Percentiles rank a stretch among this genome's conserved stretches.
These are phyloP conservation scores for Tenthredo notha DNA, from an alignment of 2,888 invertebrate genomes.

Conservation along the genomic window DNA sequence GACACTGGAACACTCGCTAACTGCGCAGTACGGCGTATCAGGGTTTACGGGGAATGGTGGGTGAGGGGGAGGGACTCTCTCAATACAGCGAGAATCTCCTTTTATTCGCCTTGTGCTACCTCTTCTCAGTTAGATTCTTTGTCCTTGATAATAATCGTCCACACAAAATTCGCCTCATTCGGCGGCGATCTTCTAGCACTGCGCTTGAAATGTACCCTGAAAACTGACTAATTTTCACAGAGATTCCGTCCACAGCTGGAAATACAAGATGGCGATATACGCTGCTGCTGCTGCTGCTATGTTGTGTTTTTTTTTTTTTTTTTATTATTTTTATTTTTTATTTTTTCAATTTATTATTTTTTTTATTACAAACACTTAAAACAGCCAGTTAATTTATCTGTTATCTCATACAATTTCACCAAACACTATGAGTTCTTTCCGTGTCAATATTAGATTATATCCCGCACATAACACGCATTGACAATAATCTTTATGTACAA, in stretches of 20 bases:
- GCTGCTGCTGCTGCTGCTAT: constrained; percentile 41
- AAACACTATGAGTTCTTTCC: constrained; percentile 30
- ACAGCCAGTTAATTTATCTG: constrained; percentile 40
- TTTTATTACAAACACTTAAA: constrained; percentile 47
- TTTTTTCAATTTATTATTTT: no score
- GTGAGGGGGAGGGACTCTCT: constrained; percentile 31
- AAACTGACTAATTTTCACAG: constrained; percentile 43
- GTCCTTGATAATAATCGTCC: constrained; percentile 49
- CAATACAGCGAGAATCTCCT: constrained; percentile 40
- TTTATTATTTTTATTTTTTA: not conserved
- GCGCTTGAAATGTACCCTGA: constrained; percentile 29
- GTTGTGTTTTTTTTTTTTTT: constrained; percentile 65
- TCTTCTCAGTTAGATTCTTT: constrained; percentile 36
- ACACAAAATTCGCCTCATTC: constrained; percentile 48
- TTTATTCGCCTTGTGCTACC: constrained; percentile 50
- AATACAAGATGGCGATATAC: constrained; percentile 69
- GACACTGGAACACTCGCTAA: constrained; percentile 51
- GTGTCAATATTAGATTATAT: constrained; percentile 39
- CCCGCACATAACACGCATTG: constrained; percentile 31
- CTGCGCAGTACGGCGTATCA: constrained; percentile 48
- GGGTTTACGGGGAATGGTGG: constrained; percentile 36
- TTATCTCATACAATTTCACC: constrained; percentile 21
- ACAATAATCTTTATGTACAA: constrained; percentile 46
- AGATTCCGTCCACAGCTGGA: constrained; percentile 64
- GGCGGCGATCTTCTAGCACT: constrained; percentile 32